Conservation (phyloP, 2,797 vertebrate genomes). For the Sebastes umbrosus region DNA sequence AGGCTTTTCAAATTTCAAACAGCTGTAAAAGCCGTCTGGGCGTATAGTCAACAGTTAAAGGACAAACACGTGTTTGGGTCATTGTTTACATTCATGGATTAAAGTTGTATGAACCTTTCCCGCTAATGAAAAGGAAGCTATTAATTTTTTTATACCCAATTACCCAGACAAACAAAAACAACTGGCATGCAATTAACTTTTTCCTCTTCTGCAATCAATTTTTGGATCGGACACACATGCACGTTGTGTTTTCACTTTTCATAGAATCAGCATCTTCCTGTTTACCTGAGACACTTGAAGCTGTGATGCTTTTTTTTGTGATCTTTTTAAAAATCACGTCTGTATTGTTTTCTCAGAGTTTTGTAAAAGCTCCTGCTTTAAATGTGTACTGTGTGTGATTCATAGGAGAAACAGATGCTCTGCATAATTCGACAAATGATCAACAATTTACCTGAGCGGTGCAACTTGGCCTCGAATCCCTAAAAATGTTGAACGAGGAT, state of each 20-base stretch:
- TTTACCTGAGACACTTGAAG: not conserved
- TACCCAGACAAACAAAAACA: slow-evolving; percentile 71
- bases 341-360: not conserved
- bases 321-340: not conserved
- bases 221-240: slow-evolving; percentile 52
- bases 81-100: slow-evolving; percentile 27
- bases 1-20: not conserved
- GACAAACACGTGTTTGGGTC: slow-evolving; percentile 14
- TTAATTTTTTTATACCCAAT: slow-evolving; percentile 69
- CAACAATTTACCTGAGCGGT: not conserved
- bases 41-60: not conserved
- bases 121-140: slow-evolving; percentile 42
- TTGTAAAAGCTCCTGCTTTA: not conserved
- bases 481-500: not conserved
- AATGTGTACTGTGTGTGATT: not conserved
- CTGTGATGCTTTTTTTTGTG: not conserved
- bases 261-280: not conserved
- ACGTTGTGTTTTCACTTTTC: not conserved
- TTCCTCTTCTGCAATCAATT: slow-evolving; percentile 39
- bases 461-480: not conserved
- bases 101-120: slow-evolving; percentile 46
- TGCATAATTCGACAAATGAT: not conserved
- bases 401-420: not conserved
- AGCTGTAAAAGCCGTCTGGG: too few species aligned
- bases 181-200: slow-evolving; percentile 54